Evolutionary conservation across 2,888 invertebrate species (phyloP).

Genomic region (Ptilodon capucinus): DNA sequence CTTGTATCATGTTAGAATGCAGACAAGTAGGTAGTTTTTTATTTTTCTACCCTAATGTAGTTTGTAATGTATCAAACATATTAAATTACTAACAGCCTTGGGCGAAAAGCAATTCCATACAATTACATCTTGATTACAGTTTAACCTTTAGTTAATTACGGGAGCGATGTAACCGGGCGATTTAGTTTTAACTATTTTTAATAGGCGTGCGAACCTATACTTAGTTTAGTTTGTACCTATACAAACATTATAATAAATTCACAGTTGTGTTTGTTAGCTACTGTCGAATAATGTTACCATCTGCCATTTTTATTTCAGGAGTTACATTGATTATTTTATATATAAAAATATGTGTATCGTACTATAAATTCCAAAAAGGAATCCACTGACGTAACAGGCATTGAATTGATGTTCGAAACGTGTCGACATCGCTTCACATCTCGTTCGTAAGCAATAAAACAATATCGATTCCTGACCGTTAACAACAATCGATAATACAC

Average conservation of each 20-base stretch:
- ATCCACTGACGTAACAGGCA: constrained; percentile 34
- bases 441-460: constrained; percentile 57
- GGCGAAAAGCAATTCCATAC: constrained; percentile 55
- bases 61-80: constrained; percentile 50
- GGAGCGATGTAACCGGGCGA: constrained; percentile 33
- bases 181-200: constrained; percentile 38
- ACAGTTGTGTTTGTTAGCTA: too few species aligned
- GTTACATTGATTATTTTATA: background rate
- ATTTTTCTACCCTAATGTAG: constrained; percentile 26
- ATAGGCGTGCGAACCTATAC: constrained; percentile 33
- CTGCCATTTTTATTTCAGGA: too few species aligned
- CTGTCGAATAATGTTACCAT: too few species aligned
- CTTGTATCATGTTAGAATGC: background rate
- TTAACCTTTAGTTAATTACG: constrained; percentile 64
- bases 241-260: too few species aligned
- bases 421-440: constrained; percentile 62
- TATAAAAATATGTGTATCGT: background rate
- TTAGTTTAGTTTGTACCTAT: too few species aligned
- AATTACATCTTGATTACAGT: constrained; percentile 66
- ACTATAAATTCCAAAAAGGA: constrained; percentile 13
- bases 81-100: constrained; percentile 54
- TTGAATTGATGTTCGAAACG: constrained; percentile 48
- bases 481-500: constrained; percentile 28
- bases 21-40: constrained; percentile 6
- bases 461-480: constrained; percentile 50